A percentile compares a stretch with the other conserved stretches of the same genome.
These are phyloP conservation scores for Epizoanthus illoricatus DNA, from an alignment of 92 coral and sea anemone genomes.

Conservation along the genomic window DNA sequence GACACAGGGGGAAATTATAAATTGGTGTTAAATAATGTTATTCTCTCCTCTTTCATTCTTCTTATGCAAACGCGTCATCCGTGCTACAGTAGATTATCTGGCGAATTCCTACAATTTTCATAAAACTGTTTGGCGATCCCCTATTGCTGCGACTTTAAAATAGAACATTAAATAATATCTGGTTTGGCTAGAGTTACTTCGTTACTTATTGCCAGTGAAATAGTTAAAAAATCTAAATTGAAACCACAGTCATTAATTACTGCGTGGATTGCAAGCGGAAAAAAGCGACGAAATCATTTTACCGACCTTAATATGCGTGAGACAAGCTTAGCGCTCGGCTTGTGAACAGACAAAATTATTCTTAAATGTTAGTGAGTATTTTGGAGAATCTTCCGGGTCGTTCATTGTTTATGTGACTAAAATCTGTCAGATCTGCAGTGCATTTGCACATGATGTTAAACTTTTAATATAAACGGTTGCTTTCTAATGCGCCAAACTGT, in stretches of 20 bases:
- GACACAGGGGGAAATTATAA: background rate
- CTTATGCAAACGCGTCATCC: no score
- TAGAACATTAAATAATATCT: background rate
- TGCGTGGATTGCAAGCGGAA: slow-evolving; percentile 4
- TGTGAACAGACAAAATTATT: background rate
- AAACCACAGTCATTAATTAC: background rate
- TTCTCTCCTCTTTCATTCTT: background rate
- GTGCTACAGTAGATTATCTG: background rate
- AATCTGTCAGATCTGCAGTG: background rate
- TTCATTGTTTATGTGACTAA: background rate
- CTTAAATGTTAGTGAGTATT: no score
- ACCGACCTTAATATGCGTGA: slow-evolving; percentile 4
- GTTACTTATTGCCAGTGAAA: background rate
- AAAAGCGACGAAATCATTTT: background rate
- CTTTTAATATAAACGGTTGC: background rate
- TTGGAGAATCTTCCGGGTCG: background rate
- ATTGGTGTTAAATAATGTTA: background rate
- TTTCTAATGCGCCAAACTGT: background rate
- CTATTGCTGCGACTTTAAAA: slow-evolving; percentile 4
- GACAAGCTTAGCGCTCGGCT: background rate
- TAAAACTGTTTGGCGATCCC: background rate
- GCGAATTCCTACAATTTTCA: background rate
- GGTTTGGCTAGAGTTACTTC: background rate
- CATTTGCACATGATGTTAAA: background rate
- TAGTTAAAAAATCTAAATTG: background rate